Percentiles rank a stretch among this genome's conserved stretches.
phyloP scores from a whole-genome alignment of 2,113 vertebrate species.

The Etheostoma spectabile region DNA sequence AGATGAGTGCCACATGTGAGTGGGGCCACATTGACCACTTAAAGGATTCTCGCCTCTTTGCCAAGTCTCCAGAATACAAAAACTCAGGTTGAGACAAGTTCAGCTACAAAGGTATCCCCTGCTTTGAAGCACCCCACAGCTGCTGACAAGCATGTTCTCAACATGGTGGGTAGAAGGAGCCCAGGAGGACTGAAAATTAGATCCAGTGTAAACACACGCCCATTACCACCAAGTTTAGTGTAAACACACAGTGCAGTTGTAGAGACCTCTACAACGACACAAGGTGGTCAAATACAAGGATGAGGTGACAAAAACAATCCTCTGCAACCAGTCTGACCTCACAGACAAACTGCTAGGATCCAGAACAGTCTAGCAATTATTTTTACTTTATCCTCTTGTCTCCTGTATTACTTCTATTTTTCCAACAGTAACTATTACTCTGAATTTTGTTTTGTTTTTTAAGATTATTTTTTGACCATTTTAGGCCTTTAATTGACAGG shows the following conservation, averaged over 20 bases:
- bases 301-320: constrained; percentile 26
- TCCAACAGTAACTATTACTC: not conserved
- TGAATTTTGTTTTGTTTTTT: too few relatives aligned
- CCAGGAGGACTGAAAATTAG: constrained; percentile 55
- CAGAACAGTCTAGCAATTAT: not conserved
- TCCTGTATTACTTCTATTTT: not conserved
- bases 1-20: constrained; percentile 83
- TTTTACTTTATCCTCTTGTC: not conserved
- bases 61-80: constrained; percentile 73
- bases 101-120: constrained; percentile 61
- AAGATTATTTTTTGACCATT: too few relatives aligned
- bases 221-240: constrained; percentile 62
- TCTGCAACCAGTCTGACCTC: constrained; percentile 13
- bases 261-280: constrained; percentile 31
- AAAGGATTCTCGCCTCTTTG: constrained; percentile 75
- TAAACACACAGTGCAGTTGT: constrained; percentile 56
- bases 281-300: constrained; percentile 66
- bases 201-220: constrained; percentile 67
- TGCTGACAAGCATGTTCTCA: constrained; percentile 70
- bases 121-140: constrained; percentile 77
- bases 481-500: too few relatives aligned
- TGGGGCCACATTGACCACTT: constrained; percentile 72
- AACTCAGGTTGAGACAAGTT: constrained; percentile 73
- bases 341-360: constrained; percentile 17
- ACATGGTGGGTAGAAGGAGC: constrained; percentile 49